A percentile compares a stretch with the other conserved stretches of the same genome.
Evolutionary conservation across 2,113 vertebrate species (phyloP).

Genomic region (Anser cygnoides): DNA sequence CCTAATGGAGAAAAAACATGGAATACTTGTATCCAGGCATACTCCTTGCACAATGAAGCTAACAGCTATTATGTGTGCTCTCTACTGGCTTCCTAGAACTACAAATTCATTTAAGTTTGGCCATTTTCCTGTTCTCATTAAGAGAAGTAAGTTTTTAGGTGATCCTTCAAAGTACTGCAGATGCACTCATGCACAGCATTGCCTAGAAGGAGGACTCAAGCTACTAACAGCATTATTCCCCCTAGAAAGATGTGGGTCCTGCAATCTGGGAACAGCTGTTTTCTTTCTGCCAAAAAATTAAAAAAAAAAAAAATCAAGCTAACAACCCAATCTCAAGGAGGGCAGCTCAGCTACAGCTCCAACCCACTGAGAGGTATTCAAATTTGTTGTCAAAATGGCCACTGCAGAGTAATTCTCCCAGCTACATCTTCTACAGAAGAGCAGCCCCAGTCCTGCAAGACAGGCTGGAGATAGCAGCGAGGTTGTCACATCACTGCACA

Average conservation of each 20-base stretch:
- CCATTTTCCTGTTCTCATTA: neutral
- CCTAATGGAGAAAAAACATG: neutral
- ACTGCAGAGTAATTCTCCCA: neutral
- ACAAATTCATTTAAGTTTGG: neutral
- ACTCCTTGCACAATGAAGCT: neutral
- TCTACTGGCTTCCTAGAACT: neutral
- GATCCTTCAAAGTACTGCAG: neutral
- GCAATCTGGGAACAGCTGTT: neutral
- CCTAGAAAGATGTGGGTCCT: neutral
- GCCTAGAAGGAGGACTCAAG: neutral
- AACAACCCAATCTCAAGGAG: neutral
- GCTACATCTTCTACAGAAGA: neutral
- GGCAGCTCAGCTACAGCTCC: neutral
- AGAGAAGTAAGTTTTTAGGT: neutral
- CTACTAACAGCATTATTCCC: neutral
- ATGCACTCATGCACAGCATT: neutral
- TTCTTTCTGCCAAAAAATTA: neutral
- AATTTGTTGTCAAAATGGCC: slow-evolving; percentile 28
- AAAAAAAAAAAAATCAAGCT: neutral
- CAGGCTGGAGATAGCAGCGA: neutral
- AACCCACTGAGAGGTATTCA: neutral
- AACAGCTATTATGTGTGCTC: neutral
- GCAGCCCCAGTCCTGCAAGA: neutral
- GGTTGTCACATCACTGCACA: neutral
- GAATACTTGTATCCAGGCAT: neutral